Base-by-base conservation (phyloP, 2,797 vertebrate species). In the Ptychadena robeensis region DNA sequence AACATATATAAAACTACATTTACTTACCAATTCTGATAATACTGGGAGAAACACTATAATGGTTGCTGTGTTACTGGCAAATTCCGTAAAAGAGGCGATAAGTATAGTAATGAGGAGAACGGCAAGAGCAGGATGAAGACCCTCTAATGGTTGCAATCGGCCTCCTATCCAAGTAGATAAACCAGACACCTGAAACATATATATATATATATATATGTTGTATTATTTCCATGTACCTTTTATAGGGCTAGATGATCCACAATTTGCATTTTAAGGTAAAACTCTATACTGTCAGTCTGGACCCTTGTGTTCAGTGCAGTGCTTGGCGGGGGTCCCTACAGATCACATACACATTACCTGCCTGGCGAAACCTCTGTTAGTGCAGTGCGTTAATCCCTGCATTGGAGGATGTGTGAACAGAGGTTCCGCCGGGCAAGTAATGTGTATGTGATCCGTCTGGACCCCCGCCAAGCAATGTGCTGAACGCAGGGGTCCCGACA, bases 61-160 rank as follows among this genome's bases (percentile, higher is more conserved):
- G 0, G 98, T 98, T 89, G 97, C 97, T 0, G 96, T 98, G 92
- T 99, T 99, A 92, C 97, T 99, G 89, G 97, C 97, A 9, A 98
- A 97, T 91, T 99, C 98, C 0, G 98, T 99, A 91, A 99, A 98
- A 84, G 95, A 93, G 87, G 96, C 96, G 0, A 99, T 92, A 81
- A 98, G 95, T 4, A 90, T 90, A 0, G 96, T 96, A 91, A 98
- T 94, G 83, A 98, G 90, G 80, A 99, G 92, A 82, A 96, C 96
- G 0, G 97, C 96, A 82, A 94, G 89, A 0, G 92, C 76, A 0
- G 97, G 95, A 0, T 97, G 95, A 48, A 99, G 91, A 0, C 90
- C 90, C 75, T 94, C 96, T 87, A 99, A 87, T 0, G 97, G 97
- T 74, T 96, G 94, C 83, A 99, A 93, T 30, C 94, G 94, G 70